Evolutionary conservation across 1,140 invertebrate genomes (phyloP).

Genomic region (Arctopsyche grandis): DNA sequence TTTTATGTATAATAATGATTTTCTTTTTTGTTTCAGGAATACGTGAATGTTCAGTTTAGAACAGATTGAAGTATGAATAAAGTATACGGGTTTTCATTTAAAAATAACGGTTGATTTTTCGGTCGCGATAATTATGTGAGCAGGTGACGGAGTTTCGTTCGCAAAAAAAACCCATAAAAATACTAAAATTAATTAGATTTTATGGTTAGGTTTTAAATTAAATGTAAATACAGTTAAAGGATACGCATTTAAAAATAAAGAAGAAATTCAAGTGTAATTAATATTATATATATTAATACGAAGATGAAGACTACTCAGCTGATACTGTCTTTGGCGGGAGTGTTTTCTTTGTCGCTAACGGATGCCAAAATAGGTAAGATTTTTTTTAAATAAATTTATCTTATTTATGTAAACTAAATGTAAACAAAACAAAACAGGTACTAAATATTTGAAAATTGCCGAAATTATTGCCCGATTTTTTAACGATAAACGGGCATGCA

Average conservation of each 20-base stretch:
- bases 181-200: no score
- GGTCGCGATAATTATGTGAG: conserved; percentile 1
- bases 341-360: conserved; percentile 48
- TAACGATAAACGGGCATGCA: no score
- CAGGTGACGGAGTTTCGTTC: not conserved
- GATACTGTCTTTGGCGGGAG: conserved; percentile 48
- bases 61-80: conserved; percentile 2
- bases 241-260: not conserved
- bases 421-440: not conserved
- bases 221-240: no score
- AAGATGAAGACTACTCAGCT: conserved; percentile 50
- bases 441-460: not conserved
- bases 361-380: conserved; percentile 53
- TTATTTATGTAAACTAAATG: no score
- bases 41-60: not conserved
- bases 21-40: conserved; percentile 30
- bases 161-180: not conserved
- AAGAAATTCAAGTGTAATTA: not conserved
- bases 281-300: no score
- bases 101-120: conserved; percentile 15
- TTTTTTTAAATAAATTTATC: not conserved
- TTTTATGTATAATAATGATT: no score
- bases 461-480: no score
- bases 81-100: not conserved
- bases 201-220: no score